Conservation (phyloP, 1,140 invertebrate genomes). For the Medauroidea extradentata region DNA sequence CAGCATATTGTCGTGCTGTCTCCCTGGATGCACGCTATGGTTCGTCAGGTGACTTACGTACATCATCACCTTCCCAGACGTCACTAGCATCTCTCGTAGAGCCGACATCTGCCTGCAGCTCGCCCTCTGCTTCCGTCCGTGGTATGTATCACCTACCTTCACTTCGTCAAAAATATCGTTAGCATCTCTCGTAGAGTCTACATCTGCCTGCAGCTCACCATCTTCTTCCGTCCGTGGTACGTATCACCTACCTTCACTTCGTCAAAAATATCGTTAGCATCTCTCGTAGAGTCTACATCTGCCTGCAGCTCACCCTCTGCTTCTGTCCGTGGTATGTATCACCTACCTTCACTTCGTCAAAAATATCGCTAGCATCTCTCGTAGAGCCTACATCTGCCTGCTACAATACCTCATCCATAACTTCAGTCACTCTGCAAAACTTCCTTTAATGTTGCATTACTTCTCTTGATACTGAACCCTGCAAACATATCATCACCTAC, state of each 20-base stretch:
- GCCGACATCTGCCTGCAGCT: not conserved
- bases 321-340: conserved; percentile 22
- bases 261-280: conserved; percentile 54
- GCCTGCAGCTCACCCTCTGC: conserved; percentile 20
- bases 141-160: conserved; percentile 36
- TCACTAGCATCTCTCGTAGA: conserved; percentile 53
- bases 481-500: too few species aligned
- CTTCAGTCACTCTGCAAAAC: too few species aligned
- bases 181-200: conserved; percentile 46
- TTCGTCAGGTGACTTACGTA: conserved; percentile 43
- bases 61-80: conserved; percentile 51
- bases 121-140: conserved; percentile 24
- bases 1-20: conserved; percentile 51
- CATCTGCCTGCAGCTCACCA: conserved; percentile 19
- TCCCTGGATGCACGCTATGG: conserved; percentile 61
- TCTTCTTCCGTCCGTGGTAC: conserved; percentile 12
- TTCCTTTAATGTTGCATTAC: too few species aligned
- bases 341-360: conserved; percentile 48
- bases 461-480: too few species aligned
- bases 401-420: too few species aligned
- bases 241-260: conserved; percentile 45
- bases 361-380: conserved; percentile 55
- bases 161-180: conserved; percentile 57
- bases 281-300: conserved; percentile 41
- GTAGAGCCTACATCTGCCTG: conserved; percentile 23